Base-by-base conservation (phyloP, 2,888 invertebrate genomes). In the Drosophila greeni region DNA sequence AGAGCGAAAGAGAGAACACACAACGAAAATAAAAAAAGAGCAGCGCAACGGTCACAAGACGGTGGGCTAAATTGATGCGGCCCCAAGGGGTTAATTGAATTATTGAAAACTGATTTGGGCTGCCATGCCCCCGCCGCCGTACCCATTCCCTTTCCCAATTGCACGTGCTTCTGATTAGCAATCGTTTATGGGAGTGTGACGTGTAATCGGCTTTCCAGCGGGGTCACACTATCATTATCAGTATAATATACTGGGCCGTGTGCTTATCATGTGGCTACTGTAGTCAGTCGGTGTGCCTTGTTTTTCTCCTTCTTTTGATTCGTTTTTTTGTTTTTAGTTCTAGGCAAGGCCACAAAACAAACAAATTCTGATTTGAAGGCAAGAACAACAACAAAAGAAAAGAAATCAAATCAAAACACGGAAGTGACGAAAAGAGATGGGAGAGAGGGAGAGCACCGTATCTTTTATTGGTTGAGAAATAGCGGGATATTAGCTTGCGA, bases 81-180 rank as follows among this genome's bases (percentile, higher is more conserved):
- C 79, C 86, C 75, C 74, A 72, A 55, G 70, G 80, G 86, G 85
- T 87, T 86, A 82, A 86, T 74, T 82, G 69, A 84, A 82, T 84
- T 79, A 80, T 79, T 65, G 57, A 70, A 69, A 76, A 79, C 72
- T 70, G 80, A 82, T 84, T 84, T 80, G 36, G 59, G 26, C 55
- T 16, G 16, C 31, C 23, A 34, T 9, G 24, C 24, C n/a, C 39
- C 24, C 5, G n/a, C 26, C 31, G 12, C 2, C 53, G 18, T 3
- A 8, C 49, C 42, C 45, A 33, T 31, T 31, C 29, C 20, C 45
- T 47, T 20, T 9, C 5, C 45, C 58, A 31, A 23, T 16, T 73
- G 66, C 73, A 78, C 66, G 73, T 75, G 70, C 64, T 64, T 48
- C 40, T 55, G 53, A 66, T 75, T 71, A 77, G 73, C 49, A 66